These are phyloP conservation scores for Bembecia ichneumoniformis DNA, from an alignment of 2,888 invertebrate genomes.

Conservation along the genomic window DNA sequence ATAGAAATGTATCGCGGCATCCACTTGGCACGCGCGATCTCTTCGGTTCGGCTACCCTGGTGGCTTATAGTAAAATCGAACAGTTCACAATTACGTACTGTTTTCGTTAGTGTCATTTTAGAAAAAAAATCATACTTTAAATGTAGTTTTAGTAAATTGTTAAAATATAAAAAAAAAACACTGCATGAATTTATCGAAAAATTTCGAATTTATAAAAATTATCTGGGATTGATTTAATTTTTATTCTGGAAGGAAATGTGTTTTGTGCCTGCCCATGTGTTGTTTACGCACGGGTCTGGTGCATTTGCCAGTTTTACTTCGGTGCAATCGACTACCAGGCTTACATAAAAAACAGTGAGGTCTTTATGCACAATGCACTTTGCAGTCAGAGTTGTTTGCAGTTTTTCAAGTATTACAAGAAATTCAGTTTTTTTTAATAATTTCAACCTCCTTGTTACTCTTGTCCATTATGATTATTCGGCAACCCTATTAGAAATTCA, in stretches of 20 bases:
- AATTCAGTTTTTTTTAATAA: not conserved
- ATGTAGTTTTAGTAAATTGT: too few species aligned
- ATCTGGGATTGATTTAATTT: too few species aligned
- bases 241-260: too few species aligned
- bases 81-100: conserved; percentile 23
- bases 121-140: too few species aligned
- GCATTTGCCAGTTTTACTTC: conserved; percentile 39
- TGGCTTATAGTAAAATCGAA: conserved; percentile 42
- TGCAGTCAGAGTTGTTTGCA: not conserved
- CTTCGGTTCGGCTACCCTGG: conserved; percentile 47
- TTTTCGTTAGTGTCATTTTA: not conserved
- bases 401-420: not conserved
- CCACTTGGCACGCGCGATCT: conserved; percentile 46
- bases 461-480: too few species aligned
- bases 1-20: conserved; percentile 43
- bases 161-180: too few species aligned
- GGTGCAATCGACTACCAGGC: conserved; percentile 55
- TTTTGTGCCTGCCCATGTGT: not conserved
- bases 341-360: conserved; percentile 29
- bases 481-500: too few species aligned
- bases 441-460: not conserved
- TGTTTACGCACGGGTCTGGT: conserved; percentile 18
- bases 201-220: too few species aligned
- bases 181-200: too few species aligned
- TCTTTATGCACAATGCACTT: not conserved